Conservation (phyloP, 2,888 invertebrate genomes). For the Eustalomyia histrio region DNA sequence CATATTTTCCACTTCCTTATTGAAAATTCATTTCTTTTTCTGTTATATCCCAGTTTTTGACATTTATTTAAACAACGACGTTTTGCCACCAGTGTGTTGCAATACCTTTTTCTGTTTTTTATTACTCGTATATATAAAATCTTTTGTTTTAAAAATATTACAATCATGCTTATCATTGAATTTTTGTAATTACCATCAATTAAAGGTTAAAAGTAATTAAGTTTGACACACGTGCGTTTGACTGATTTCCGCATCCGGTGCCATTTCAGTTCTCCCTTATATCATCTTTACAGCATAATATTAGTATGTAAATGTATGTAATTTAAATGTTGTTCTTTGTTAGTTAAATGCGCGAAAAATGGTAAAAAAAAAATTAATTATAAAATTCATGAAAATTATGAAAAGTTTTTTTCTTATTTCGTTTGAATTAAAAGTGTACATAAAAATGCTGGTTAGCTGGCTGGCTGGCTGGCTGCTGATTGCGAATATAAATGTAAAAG, state of each 20-base stretch:
- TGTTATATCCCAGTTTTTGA: no score
- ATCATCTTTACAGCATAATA: conserved; percentile 27
- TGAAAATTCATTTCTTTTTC: no score
- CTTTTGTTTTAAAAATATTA: no score
- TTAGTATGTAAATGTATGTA: neutral
- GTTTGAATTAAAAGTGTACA: neutral
- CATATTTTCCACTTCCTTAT: no score
- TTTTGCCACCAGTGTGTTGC: no score
- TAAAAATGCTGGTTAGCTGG: conserved; percentile 15
- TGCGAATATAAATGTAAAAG: conserved; percentile 10
- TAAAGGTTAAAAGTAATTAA: conserved; percentile 50
- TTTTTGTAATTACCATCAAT: conserved; percentile 22
- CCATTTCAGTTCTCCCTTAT: conserved; percentile 21
- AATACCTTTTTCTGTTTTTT: no score
- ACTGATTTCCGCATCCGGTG: conserved; percentile 59
- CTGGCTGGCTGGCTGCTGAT: no score
- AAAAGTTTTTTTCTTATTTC: conserved; percentile 33
- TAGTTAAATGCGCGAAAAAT: conserved; percentile 10
- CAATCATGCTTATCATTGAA: neutral
- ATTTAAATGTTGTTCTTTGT: conserved; percentile 12
- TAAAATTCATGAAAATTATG: conserved; percentile 54
- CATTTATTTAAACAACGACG: no score
- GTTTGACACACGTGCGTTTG: conserved; percentile 41
- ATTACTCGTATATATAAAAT: no score
- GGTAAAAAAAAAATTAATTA: conserved; percentile 49